These are phyloP conservation scores for Neoscelio sp. DNA, from an alignment of 2,888 invertebrate genomes.

Conservation along the genomic window DNA sequence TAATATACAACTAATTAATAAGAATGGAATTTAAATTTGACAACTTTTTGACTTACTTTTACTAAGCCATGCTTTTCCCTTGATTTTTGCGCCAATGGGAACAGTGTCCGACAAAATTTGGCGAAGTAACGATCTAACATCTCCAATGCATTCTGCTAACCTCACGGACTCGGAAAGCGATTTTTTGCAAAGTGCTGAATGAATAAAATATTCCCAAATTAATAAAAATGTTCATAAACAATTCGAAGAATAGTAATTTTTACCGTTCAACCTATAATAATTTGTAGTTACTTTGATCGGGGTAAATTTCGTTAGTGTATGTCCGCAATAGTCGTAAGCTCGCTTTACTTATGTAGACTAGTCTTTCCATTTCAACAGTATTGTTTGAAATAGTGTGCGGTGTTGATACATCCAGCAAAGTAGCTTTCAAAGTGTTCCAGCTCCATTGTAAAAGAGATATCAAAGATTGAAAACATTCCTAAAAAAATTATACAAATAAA, in stretches of 20 bases:
- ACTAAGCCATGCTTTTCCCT: conserved; percentile 76
- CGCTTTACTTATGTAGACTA: conserved; percentile 94
- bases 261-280: conserved; percentile 5
- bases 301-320: conserved; percentile 96
- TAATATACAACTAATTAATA: conserved; percentile 8
- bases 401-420: conserved; percentile 86
- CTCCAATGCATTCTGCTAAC: conserved; percentile 93
- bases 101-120: conserved; percentile 91
- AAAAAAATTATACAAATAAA: conserved; percentile 36
- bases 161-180: conserved; percentile 88
- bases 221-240: conserved; percentile 1
- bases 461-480: conserved; percentile 92
- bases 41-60: no score
- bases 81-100: conserved; percentile 81
- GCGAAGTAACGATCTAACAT: conserved; percentile 91
- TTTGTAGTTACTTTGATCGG: conserved; percentile 85
- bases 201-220: neutral
- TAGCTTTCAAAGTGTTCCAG: conserved; percentile 93
- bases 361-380: conserved; percentile 89
- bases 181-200: conserved; percentile 80
- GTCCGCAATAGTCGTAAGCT: conserved; percentile 92
- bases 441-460: conserved; percentile 95
- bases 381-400: conserved; percentile 84
- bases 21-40: conserved; percentile 4
- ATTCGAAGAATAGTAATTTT: no score